These are phyloP conservation scores for Lepus townsendii DNA, from an alignment of 2,797 vertebrate species.

Conservation along the genomic window DNA sequence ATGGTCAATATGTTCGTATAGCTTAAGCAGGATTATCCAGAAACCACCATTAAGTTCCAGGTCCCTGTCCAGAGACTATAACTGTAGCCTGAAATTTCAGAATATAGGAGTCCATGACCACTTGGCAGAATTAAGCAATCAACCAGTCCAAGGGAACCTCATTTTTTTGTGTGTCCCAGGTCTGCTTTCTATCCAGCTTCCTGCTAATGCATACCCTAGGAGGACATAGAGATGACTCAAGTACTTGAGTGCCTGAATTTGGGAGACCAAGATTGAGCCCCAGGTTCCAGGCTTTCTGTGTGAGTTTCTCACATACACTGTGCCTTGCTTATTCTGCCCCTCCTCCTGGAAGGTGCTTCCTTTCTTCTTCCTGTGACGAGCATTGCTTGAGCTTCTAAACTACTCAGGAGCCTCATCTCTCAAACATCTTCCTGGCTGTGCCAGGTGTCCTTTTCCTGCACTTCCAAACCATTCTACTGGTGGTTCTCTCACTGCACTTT, in stretches of 20 bases:
- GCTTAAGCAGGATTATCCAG: background rate
- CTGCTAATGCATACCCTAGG: too few relatives aligned
- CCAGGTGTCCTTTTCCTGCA: background rate
- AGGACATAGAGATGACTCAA: too few relatives aligned
- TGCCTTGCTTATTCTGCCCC: background rate
- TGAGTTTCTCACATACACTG: background rate
- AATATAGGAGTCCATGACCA: background rate
- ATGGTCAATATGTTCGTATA: background rate
- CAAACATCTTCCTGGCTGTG: background rate
- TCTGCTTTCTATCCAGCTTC: too few relatives aligned
- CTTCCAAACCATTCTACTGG: background rate
- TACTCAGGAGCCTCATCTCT: background rate
- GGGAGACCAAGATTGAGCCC: too few relatives aligned
- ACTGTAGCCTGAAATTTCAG: background rate
- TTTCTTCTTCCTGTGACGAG: background rate
- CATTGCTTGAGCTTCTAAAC: background rate
- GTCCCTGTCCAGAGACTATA: slow-evolving; percentile 1
- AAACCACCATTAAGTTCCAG: slow-evolving; percentile 6
- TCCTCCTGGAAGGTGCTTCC: background rate
- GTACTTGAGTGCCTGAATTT: too few relatives aligned
- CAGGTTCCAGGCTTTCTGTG: background rate
- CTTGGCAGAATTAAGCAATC: background rate
- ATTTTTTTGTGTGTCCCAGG: background rate
- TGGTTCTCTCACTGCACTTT: background rate
- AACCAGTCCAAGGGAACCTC: background rate